Evolutionary conservation across 2,797 vertebrate species (phyloP), one percentile per base, ranked within the genome.

Genomic region (Remorina albescens): DNA sequence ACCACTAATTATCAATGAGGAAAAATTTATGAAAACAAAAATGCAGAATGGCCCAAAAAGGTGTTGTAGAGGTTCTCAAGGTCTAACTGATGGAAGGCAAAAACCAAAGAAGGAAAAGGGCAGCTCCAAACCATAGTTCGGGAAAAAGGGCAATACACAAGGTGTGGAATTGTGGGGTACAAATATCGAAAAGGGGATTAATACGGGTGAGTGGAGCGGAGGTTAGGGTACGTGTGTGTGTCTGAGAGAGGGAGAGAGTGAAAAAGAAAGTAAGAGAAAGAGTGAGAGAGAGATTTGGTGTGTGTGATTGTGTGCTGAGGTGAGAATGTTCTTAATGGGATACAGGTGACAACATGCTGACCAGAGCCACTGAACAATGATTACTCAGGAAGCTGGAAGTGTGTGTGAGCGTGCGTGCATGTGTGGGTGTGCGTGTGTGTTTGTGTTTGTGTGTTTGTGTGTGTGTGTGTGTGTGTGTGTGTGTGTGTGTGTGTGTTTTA

Each of bases 341-440:
- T 91, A 90, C 92, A 94, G 92, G 93, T 95, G 94, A 94, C 92
- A 91, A 93, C 92, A 89, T 92, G 91, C 93, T 93, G 91, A 93
- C 92, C 93, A 92, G 82, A 89, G 89, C 72, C 87, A 88, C 85
- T 88, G 89, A 89, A 90, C 87, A 89, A 87, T 88, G 85, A 92
- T 92, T 91, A 92, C 86, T 91, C 86, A 86, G 88, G 89, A 85
- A 81, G 65, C 79, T 80, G 58, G 75, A 84, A 70, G 81, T 78
- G 74, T 68, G 50, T 60, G 16, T 39, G 44, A 64, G 54, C 30
- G 8, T 12, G 77, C 64, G 61, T 66, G 34, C 25, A 73, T 51
- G 72, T 28, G 36, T 51, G 81, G 41, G 71, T 55, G 70, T 36
- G 61, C 54, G 65, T 30, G 62, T 21, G 50, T 34, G 50, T 23